Percentiles rank a stretch among this genome's conserved stretches.
These are phyloP conservation scores for Pocillopora damicornis DNA, from an alignment of 64 coral and sea anemone species.

Conservation along the genomic window DNA sequence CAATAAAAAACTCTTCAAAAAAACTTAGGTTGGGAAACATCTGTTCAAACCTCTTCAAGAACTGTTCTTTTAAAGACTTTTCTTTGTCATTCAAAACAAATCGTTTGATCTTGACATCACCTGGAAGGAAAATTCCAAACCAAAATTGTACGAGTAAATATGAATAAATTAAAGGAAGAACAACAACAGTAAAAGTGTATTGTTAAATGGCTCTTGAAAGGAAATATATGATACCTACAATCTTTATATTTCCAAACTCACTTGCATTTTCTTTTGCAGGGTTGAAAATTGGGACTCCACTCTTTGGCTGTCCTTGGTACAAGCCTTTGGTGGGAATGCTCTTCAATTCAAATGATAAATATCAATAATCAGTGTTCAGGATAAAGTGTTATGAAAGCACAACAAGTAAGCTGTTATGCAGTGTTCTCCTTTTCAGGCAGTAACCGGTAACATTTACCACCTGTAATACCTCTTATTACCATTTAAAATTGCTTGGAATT, in stretches of 20 bases:
- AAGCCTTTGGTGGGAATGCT: not conserved
- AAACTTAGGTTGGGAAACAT: not conserved
- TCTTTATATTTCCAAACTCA: not conserved
- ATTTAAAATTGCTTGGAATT: too few relatives aligned
- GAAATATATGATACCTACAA: not conserved
- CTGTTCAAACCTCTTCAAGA: conserved; percentile 58
- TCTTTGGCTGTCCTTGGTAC: conserved; percentile 28
- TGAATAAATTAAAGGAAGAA: too few relatives aligned
- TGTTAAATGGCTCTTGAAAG: too few relatives aligned
- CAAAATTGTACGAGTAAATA: not conserved
- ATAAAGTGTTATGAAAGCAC: not conserved
- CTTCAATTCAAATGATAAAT: not conserved
- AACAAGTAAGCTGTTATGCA: too few relatives aligned
- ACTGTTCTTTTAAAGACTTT: conserved; percentile 71
- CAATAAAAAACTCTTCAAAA: conserved; percentile 46
- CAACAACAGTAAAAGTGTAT: too few relatives aligned
- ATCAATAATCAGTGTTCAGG: not conserved
- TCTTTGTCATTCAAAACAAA: conserved; percentile 82
- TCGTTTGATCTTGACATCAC: conserved; percentile 49
- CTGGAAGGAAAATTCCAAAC: not conserved
- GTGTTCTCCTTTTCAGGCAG: too few relatives aligned
- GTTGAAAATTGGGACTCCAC: conserved; percentile 24
- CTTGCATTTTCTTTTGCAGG: not conserved
- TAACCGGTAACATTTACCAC: too few relatives aligned
- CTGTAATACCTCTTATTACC: too few relatives aligned